These are phyloP conservation scores for Campylorhamphus procurvoides DNA, from an alignment of 2,113 vertebrate species.

Conservation along the genomic window DNA sequence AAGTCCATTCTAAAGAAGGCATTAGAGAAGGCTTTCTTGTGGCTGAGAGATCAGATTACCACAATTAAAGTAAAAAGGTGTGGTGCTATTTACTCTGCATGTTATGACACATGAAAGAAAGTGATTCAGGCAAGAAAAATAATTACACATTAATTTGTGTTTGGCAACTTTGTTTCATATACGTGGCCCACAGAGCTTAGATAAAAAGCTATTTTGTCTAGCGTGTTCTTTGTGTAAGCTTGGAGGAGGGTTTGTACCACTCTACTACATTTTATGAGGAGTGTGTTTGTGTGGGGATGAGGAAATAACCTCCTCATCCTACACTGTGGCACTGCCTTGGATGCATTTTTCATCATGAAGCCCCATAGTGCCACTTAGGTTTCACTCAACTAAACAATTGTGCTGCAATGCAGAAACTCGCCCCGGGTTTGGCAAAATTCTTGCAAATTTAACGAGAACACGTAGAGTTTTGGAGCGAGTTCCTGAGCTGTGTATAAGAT, in stretches of 20 bases:
- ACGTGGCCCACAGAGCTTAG: conserved; percentile 72
- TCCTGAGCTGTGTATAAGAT: neutral
- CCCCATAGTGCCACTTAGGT: neutral
- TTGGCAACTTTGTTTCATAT: conserved; percentile 79
- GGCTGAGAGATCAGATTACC: conserved; percentile 78
- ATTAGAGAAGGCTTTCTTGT: conserved; percentile 76
- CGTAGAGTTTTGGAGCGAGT: neutral
- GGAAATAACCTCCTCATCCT: neutral
- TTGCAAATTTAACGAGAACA: neutral
- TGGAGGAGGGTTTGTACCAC: neutral
- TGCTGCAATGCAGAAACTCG: neutral
- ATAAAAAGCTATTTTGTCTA: conserved; percentile 75
- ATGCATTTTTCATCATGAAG: neutral
- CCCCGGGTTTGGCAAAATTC: neutral
- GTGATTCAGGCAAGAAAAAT: conserved; percentile 84
- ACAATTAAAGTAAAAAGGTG: conserved; percentile 82
- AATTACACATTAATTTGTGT: conserved; percentile 86
- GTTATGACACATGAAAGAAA: conserved; percentile 86
- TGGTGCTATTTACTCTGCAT: conserved; percentile 79
- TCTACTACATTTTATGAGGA: neutral
- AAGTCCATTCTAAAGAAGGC: conserved; percentile 75
- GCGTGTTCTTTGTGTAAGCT: conserved; percentile 57
- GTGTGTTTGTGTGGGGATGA: neutral
- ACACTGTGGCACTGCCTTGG: neutral
- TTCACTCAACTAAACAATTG: neutral